Base-by-base conservation (phyloP, 2,113 vertebrate species). In the Hoplias malabaricus region DNA sequence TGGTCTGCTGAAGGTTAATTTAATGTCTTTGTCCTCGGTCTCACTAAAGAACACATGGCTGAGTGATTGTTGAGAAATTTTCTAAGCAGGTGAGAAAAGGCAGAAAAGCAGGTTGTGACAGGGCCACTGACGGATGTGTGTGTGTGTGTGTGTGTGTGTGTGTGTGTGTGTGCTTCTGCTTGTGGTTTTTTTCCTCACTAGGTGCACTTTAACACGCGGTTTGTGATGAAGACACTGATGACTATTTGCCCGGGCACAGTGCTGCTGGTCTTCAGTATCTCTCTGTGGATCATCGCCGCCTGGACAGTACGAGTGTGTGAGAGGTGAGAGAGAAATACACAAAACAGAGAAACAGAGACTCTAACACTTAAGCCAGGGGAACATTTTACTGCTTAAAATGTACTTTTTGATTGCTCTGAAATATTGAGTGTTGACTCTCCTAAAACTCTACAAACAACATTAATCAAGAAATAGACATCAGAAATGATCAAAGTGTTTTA, bases 171-270 rank as follows among this genome's bases (percentile, higher is more conserved):
- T 29, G 4, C 40, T 82, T 84, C 85, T 93, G 90, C 0, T 89
- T 94, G 0, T 89, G 92, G 78, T 90, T 93, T 84, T 2, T 91
- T 92, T 0, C 89, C 92, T 61, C 94, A 94, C 88, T 94, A 99
- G 92, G 98, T 99, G 86, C 98, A 98, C 92, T 99, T 99, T 91
- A 99, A 99, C 93, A 99, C 98, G 0, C 94, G 98, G 68, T 99
- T 99, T 0, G 98, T 99, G 86, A 99, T 99, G 98, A 99, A 99
- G 92, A 99, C 98, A 0, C 94, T 99, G 86, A 99, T 99, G 98
- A 99, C 98, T 72, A 99, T 99, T 92, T 99, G 97, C 86, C 98
- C 98, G 0, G 98, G 98, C 71, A 99, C 98, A 0, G 98, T 99
- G 89, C 93, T 99, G 83, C 93, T 99, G 59, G 98, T 99, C 73